Evolutionary conservation across 2,797 vertebrate species (phyloP), one percentile per base, ranked within the genome.

Genomic region (Australoheros facetus): DNA sequence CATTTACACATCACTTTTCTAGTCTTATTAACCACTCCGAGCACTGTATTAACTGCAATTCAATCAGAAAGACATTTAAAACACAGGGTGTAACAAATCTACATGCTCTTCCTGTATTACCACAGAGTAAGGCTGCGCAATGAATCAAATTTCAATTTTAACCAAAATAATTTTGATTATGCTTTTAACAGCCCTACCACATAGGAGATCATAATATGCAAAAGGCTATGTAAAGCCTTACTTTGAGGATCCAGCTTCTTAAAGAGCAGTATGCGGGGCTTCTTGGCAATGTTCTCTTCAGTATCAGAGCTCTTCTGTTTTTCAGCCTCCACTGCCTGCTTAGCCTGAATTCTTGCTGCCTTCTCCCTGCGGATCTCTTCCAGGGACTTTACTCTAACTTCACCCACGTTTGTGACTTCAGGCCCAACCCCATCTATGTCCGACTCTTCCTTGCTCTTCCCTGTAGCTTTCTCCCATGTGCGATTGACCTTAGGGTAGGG

Each of bases 331-430:
- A 56, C 82, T 55, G 91, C 85, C 30, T 88, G 83, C 2, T 87
- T 88, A 64, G 91, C 88, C 86, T 96, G 96, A 69, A 93, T 79
- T 75, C 96, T 91, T 8, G 95, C 94, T 1, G 97, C 96, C 83
- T 98, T 99, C 91, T 99, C 98, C 79, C 91, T 94, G 62, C 96
- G 97, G 80, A 99, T 99, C 84, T 99, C 97, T 58, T 98, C 97
- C 81, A 99, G 59, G 0, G 97, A 99, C 93, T 99, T 99, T 2
- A 99, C 95, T 11, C 83, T 80, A 2, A 99, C 93, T 10, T 95
- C 94, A 0, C 48, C 83, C 3, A 19, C 3, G 1, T 80, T 64
- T 1, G 56, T 1, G 8, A 48, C 14, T 28, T 57, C 72, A 2
- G 45, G 57, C 14, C 26, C 21, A 12, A 79, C 28, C 5, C 2